Evolutionary conservation across 1,140 invertebrate genomes (phyloP), one percentile per base, ranked within the genome.

Genomic region (Brachionus rubens): DNA sequence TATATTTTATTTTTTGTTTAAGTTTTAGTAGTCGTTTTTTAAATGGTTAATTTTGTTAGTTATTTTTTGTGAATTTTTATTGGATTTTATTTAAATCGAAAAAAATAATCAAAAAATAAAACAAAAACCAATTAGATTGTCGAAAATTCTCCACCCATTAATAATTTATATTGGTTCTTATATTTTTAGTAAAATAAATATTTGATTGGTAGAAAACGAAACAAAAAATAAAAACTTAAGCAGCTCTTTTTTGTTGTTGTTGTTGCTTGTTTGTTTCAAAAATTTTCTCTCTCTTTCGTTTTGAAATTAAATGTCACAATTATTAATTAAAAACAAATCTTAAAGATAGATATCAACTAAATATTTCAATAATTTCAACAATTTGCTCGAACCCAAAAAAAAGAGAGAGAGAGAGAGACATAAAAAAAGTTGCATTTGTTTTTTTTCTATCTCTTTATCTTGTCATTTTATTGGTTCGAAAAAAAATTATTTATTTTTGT

Each of bases 271-370:
- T 36, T 36, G 33, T 9, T 36, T 36, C 33, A 5, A 36, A 36
- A 36, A 5, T 36, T 36, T 36, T n/a, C n/a, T n/a, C n/a, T n/a
- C n/a, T n/a, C n/a, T n/a, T n/a, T n/a, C n/a, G n/a, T n/a, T n/a
- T n/a, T n/a, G n/a, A n/a, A n/a, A n/a, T n/a, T n/a, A n/a, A n/a
- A n/a, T n/a, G n/a, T n/a, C n/a, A n/a, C n/a, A n/a, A n/a, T n/a
- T n/a, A n/a, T n/a, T n/a, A n/a, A n/a, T n/a, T n/a, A 54, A 54
- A 54, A 54, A 24, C 52, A 54, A 54, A 54, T 54, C 52, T 54
- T n/a, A 24, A 30, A 54, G 24, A 28, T 54, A 54, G 30, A 54
- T 54, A 16, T 33, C 41, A n/a, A 12, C 48, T 1, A 54, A 28
- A 24, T 54, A 2, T 43, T 12, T 54, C 26, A 54, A 3, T 54